Base-by-base conservation (phyloP, 2,797 vertebrate genomes). In the Myotis daubentonii region DNA sequence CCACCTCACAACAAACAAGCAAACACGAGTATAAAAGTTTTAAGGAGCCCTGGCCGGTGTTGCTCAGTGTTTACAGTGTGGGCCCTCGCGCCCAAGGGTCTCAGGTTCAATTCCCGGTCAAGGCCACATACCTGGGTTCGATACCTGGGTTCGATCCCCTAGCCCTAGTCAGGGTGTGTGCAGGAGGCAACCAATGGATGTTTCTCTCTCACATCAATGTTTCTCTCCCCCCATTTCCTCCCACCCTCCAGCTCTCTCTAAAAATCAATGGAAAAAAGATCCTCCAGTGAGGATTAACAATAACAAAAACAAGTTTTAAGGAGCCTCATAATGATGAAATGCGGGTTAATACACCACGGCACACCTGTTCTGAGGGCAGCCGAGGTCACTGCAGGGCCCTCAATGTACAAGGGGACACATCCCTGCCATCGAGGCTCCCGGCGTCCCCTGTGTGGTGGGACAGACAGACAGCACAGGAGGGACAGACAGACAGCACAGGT, bases 381-480 rank as follows among this genome's bases (percentile, higher is more conserved):
- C 0, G 0, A 28, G 60, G 86, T 57, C 57, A 36, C 28, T 1
- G 17, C 25, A 5, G 13, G 62, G 30, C 62, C 25, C 25, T 60
- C 57, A 28, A 13, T 60, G 30, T 30, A 65, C 30, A 16, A 65
- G 30, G 60, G 15, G 30, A 16, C 6, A 6, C 30, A n/a, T 65
- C 30, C 62, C 30, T 60, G 57, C 25, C 57, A 60, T 28, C 11
- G 12, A 28, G 25, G 11, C 25, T 60, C 25, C 57, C 12, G 57
- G 57, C 11, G 0, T 60, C 57, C 23, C 23, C 25, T 25, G 23
- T 28, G 23, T 5, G 23, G 57, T 60, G 57, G 55, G 23, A 25
- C 57, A 60, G 23, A 60, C 53, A 55, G 53, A 51, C 51, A 51
- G 47, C 47, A 49, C 13, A 19, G 51, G 22, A 57, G 57, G 55